Conservation (phyloP, 2,888 invertebrate species). For the Drosophila flavopinicola region DNA sequence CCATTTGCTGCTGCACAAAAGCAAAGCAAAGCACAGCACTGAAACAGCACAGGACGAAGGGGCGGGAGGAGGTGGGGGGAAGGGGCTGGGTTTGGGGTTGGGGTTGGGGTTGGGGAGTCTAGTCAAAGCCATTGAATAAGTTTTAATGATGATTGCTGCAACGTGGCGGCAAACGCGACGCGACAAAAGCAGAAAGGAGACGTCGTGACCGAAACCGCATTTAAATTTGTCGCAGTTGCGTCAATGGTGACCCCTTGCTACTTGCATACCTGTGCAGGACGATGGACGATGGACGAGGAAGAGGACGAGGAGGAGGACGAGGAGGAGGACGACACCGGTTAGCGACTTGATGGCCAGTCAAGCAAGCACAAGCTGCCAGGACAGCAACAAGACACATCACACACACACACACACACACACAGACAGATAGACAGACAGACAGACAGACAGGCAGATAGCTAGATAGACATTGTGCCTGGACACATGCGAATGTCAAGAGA, state of each 20-base stretch:
- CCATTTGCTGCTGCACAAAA: conserved; percentile 51
- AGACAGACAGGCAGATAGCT: conserved; percentile 19
- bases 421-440: background rate
- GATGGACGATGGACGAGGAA: conserved; percentile 4
- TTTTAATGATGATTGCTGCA: conserved; percentile 82
- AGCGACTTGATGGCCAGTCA: conserved; percentile 78
- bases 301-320: background rate
- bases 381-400: conserved; percentile 41
- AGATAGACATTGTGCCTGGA: conserved; percentile 52
- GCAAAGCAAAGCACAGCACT: conserved; percentile 40
- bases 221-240: conserved; percentile 81
- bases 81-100: background rate
- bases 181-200: conserved; percentile 23
- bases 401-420: conserved; percentile 13
- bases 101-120: no score
- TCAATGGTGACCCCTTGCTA: conserved; percentile 54
- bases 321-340: conserved; percentile 59
- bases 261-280: conserved; percentile 57
- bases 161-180: conserved; percentile 65
- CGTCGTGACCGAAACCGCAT: conserved; percentile 67
- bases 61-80: background rate
- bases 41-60: conserved; percentile 20
- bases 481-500: conserved; percentile 73
- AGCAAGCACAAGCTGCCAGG: conserved; percentile 64
- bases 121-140: conserved; percentile 73